Percentiles rank a stretch among this genome's conserved stretches.
phyloP scores from a whole-genome alignment of 2,888 invertebrate genomes.

The Andrena bicolor region DNA sequence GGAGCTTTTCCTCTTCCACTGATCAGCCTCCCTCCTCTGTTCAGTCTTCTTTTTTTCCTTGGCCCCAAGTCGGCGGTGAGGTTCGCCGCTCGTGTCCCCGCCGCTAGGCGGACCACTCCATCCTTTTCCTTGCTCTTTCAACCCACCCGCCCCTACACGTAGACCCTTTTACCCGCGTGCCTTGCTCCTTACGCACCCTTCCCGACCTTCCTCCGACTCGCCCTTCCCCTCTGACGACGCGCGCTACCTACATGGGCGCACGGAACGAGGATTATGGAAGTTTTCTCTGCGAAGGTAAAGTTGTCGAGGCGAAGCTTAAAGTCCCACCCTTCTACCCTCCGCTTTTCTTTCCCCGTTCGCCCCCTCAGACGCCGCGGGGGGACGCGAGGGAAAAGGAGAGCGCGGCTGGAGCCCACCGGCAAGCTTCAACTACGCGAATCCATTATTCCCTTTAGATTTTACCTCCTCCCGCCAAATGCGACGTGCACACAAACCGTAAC shows the following conservation, averaged over 20 bases:
- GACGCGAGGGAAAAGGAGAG: slow-evolving; percentile 35
- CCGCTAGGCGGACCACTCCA: slow-evolving; percentile 31
- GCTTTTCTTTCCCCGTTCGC: slow-evolving; percentile 35
- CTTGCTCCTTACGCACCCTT: slow-evolving; percentile 50
- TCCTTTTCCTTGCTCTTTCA: slow-evolving; percentile 33
- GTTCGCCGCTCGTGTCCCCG: slow-evolving; percentile 30
- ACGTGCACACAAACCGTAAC: slow-evolving; percentile 25
- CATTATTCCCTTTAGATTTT: slow-evolving; percentile 66
- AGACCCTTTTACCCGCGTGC: slow-evolving; percentile 49
- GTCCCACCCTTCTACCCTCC: slow-evolving; percentile 47
- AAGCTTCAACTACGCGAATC: slow-evolving; percentile 58
- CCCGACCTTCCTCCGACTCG: slow-evolving; percentile 28
- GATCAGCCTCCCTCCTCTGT: slow-evolving; percentile 37
- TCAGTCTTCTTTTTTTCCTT: slow-evolving; percentile 25
- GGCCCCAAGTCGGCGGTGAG: slow-evolving; percentile 8
- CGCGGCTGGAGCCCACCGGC: slow-evolving; percentile 48
- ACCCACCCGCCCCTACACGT: slow-evolving; percentile 23
- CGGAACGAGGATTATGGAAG: slow-evolving; percentile 70
- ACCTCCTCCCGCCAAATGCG: slow-evolving; percentile 41
- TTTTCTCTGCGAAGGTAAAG: slow-evolving; percentile 69
- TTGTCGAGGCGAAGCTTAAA: slow-evolving; percentile 69
- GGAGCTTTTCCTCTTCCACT: slow-evolving; percentile 50
- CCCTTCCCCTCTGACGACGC: slow-evolving; percentile 36
- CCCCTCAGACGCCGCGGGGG: slow-evolving; percentile 43
- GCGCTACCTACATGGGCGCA: slow-evolving; percentile 61